Evolutionary conservation across 2,888 invertebrate genomes (phyloP), one percentile per base, ranked within the genome.

Genomic region (Cheilosia urbana): DNA sequence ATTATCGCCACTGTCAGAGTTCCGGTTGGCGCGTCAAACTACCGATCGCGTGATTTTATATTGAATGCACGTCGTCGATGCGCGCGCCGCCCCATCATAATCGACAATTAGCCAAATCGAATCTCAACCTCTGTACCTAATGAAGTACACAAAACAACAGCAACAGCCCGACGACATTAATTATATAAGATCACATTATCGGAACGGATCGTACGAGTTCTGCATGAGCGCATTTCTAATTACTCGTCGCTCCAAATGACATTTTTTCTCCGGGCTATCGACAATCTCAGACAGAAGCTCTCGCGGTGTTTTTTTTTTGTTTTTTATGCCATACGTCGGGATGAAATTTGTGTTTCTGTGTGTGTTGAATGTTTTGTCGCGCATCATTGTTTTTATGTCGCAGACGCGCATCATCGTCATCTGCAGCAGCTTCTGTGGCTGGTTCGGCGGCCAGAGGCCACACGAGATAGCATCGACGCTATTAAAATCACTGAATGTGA

Each of bases 181-280:
- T 87, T 83, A 87, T 83, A 79, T 75, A 62, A 66, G 80, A 57
- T 76, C 65, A 66, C 77, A 87, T 62, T 87, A 87, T 87, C 87
- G 79, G 80, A 87, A 87, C 87, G 87, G 55, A 88, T 88, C 88
- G 87, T 88, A 87, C 87, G 88, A 88, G 88, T 88, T 87, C 68
- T 83, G 88, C 87, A 87, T 88, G 88, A 88, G 83, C 49, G 87
- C 76, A 45, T 87, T 83, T 84, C 88, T 88, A 88, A 88, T 88
- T 88, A 88, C 87, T 84, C 88, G 85, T 85, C 85, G 85, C 84
- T 84, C 79, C 34, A 66, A 80, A 85, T 85, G 79, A 57, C 79
- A 79, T 84, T 76, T 75, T 73, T 84, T 69, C 68, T 34, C 37
- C 62, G 71, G 71, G 76, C 84, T 85, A 80, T 85, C 81, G 76